Evolutionary conservation across 2,888 invertebrate species (phyloP), one percentile per base, ranked within the genome.

Genomic region (Campoletis raptor): DNA sequence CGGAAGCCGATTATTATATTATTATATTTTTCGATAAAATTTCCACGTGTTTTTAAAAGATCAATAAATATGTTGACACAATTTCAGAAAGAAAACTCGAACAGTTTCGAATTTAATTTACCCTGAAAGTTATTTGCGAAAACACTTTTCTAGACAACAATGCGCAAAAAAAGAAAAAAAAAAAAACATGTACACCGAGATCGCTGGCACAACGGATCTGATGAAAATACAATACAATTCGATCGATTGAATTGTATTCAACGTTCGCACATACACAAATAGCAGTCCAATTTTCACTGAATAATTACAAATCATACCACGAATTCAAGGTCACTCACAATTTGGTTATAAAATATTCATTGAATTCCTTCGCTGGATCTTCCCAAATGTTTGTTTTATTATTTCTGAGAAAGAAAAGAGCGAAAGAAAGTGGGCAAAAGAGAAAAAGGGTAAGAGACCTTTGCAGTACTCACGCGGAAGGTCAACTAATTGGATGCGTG

Each of bases 401-500:
- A 66, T 12, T 66, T 37, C 18, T n/a, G 18, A 40, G 42, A 42
- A 40, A 40, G 21, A 21, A 67, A 1, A 40, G 21, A 69, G 69
- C 10, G 21, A 67, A 40, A 40, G 42, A 69, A 24, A 18, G 37
- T 37, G 2, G n/a, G 37, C 3, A 5, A 42, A 15, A 69, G n/a
- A 69, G 21, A 42, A 42, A 67, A 12, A 40, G n/a, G 21, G 2
- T 12, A 69, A 42, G 12, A 69, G 40, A 69, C 15, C 69, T 24
- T 61, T 15, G 61, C 42, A 40, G 67, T 12, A 10, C 40, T 0
- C 21, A 8, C 36, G 37, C 36, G 37, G 37, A 54, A 73, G 54
- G 54, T 54, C 70, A 48, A 37, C 70, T 57, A 12, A 40, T 72
- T 73, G 73, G 73, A 73, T 36, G 61, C 37, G 61, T 72, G 69